Evolutionary conservation across 2,888 invertebrate species (phyloP), one percentile per base, ranked within the genome.

Genomic region (Laspeyria flexula): DNA sequence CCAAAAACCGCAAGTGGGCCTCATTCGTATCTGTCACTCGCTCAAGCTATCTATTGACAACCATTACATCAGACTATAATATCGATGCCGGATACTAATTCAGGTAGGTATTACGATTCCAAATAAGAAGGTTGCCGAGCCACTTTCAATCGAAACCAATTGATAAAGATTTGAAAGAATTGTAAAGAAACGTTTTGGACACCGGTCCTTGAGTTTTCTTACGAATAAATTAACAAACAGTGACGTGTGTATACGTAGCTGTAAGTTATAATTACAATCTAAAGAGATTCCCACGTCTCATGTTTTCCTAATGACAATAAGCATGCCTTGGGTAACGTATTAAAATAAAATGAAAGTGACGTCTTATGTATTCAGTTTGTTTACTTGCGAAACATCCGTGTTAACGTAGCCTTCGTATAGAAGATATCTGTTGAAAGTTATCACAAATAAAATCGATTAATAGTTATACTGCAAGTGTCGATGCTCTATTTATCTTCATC

Each of bases 31-130:
- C 55, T 64, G 45, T 58, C 53, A 55, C 55, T 52, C 43, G 55
- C 53, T 58, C 43, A 55, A 59, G 52, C 68, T 66, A 62, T 60
- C 71, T 75, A 79, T 78, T 77, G 73, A 79, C 73, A 82, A 75
- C 78, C 68, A 79, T 83, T 81, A 83, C 81, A 85, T 83, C 81
- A 85, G 69, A 77, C 61, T 62, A 76, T 75, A 79, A 79, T 81
- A 79, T 18, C 18, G 2, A 76, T 85, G 78, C 86, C 88, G 87
- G 88, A 87, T 86, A 81, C 76, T 73, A 6, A 30, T 30, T 27
- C 7, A 9, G 0, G 40, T 56, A 72, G 71, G 79, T 74, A 25
- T 25, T 21, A 80, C 68, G 72, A 79, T 78, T 74, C 65, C n/a
- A 77, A 79, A 73, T 79, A 78, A 83, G 81, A 85, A 85, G 82